Evolutionary conservation across 53 echinoderm and acorn worm genomes (phyloP).

Genomic region (Paelopatides confundens): DNA sequence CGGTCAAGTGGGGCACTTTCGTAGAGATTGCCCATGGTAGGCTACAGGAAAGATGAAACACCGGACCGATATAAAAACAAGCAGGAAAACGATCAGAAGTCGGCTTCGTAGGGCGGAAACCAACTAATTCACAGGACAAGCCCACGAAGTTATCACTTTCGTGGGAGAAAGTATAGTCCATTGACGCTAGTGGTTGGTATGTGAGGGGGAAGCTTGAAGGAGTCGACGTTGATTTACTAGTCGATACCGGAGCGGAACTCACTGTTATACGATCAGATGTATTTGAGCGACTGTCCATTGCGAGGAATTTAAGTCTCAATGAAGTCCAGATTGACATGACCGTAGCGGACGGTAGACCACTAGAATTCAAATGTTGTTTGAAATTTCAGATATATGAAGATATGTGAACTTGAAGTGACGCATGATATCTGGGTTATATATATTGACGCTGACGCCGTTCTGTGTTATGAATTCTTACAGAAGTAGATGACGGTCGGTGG

Average conservation of each 20-base stretch:
- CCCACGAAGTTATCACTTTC: slow-evolving; percentile 3
- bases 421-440: not conserved
- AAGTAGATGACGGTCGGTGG: too few species aligned
- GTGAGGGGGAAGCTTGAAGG: not conserved
- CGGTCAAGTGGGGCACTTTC: not conserved
- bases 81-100: not conserved
- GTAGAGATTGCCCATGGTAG: not conserved
- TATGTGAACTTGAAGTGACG: not conserved
- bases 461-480: too few species aligned
- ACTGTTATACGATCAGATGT: not conserved
- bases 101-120: not conserved
- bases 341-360: not conserved
- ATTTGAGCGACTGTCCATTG: not conserved
- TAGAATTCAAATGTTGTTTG: too few species aligned
- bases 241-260: not conserved
- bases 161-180: not conserved
- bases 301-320: not conserved
- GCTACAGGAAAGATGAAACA: not conserved
- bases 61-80: not conserved
- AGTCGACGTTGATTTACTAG: not conserved
- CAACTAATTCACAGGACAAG: not conserved
- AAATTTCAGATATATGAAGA: not conserved
- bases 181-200: slow-evolving; percentile 5
- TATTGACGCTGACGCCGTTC: too few species aligned
- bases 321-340: not conserved